phyloP scores from a whole-genome alignment of 2,113 vertebrate species.

The Diadophis punctatus region DNA sequence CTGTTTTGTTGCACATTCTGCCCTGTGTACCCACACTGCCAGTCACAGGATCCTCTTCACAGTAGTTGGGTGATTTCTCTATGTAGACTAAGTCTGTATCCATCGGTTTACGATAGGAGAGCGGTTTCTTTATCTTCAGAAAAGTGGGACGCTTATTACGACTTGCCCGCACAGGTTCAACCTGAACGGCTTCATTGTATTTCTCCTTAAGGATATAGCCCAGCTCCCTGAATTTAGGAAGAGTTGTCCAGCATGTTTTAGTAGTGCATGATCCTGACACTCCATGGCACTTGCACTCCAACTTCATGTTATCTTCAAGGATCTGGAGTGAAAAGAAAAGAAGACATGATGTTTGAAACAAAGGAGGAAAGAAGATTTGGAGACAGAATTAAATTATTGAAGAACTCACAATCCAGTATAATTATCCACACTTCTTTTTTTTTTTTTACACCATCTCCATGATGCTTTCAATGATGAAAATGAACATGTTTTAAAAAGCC shows the following conservation, averaged over 20 bases:
- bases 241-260: slow-evolving; percentile 97
- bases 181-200: slow-evolving; percentile 90
- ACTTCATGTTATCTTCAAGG: slow-evolving; percentile 89
- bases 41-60: slow-evolving; percentile 86
- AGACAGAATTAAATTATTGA: fast-evolving
- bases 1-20: slow-evolving; percentile 93
- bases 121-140: slow-evolving; percentile 94
- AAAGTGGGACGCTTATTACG: slow-evolving; percentile 94
- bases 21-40: slow-evolving; percentile 94
- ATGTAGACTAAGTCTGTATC: slow-evolving; percentile 96
- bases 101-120: slow-evolving; percentile 95
- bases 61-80: slow-evolving; percentile 96
- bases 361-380: fast-evolving
- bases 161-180: slow-evolving; percentile 90
- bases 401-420: not conserved
- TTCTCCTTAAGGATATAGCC: slow-evolving; percentile 96
- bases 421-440: not conserved
- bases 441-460: not conserved
- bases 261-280: slow-evolving; percentile 97
- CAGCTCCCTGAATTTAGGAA: slow-evolving; percentile 95
- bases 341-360: not conserved
- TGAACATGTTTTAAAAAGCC: fast-evolving
- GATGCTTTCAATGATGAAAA: not conserved
- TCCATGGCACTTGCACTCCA: slow-evolving; percentile 93
- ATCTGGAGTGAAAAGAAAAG: slow-evolving; percentile 71